Evolutionary conservation across 2,888 invertebrate species (phyloP), one percentile per base, ranked within the genome.

Genomic region (Rambutsinella grinnellia): DNA sequence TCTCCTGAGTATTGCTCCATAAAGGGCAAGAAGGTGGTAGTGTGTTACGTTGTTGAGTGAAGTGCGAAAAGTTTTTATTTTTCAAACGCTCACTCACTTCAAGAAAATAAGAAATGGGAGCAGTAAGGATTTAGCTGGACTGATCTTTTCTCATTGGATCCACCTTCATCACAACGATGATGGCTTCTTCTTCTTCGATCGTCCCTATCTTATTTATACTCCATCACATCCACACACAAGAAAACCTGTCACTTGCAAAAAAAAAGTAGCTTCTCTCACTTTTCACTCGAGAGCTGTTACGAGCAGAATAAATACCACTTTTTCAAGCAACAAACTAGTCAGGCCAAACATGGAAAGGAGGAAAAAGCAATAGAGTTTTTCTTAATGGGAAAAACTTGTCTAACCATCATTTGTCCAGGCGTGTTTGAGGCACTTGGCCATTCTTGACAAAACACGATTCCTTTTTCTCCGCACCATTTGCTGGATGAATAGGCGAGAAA

Each of bases 161-260:
- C 36, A 36, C 36, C 36, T 36, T 36, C 36, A 36, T 36, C 36
- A 36, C 36, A 5, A 36, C 46, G 67, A 67, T 74, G 67, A 44
- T 47, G 46, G 63, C 67, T 72, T 63, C 75, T 75, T 74, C 74
- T 74, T 68, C 75, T 75, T 75, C 75, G 75, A 75, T 75, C 75
- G 36, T 63, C 24, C 53, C 17, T 63, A 66, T 57, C 36, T 61
- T 57, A 36, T 53, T 21, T 49, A 26, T 36, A 36, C 36, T 36
- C 36, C 36, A 36, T 36, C 36, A 36, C 36, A 36, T 63, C 71
- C 47, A 28, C 63, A 71, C 27, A 51, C 19, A 23, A 66, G 51
- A 28, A 75, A 67, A 75, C 63, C 75, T 75, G 75, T 75, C 75
- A 75, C 58, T 75, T 75, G 75, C 75, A 75, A 75, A 75, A 66